phyloP scores from a whole-genome alignment of 2,113 vertebrate species.

The Sialia sialis region DNA sequence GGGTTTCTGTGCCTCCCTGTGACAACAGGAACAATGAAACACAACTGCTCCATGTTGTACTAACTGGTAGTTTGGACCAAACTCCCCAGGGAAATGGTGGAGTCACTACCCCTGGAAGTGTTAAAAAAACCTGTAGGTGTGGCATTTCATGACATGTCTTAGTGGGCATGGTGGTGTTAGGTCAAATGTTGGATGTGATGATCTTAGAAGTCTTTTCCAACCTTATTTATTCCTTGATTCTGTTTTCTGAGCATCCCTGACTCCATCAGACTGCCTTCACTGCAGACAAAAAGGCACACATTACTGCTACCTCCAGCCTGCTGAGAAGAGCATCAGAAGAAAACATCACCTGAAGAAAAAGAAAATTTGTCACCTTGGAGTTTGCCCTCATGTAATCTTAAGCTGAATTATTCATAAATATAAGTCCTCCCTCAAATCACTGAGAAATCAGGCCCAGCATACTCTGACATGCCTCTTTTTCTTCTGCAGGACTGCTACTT shows the following conservation, averaged over 20 bases:
- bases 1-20: background rate
- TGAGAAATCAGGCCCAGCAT: background rate
- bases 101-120: background rate
- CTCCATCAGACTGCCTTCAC: background rate
- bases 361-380: background rate
- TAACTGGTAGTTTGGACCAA: background rate
- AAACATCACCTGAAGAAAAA: background rate
- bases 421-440: background rate
- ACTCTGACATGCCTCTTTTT: background rate
- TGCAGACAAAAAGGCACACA: background rate
- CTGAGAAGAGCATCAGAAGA: background rate
- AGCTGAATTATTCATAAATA: background rate
- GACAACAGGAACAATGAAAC: background rate
- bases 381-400: background rate
- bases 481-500: background rate
- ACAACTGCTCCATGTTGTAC: background rate
- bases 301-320: background rate
- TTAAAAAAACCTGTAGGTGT: accelerated
- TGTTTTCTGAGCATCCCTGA: background rate
- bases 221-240: no score
- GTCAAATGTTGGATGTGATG: background rate
- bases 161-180: background rate
- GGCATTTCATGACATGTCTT: background rate
- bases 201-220: background rate
- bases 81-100: background rate